phyloP scores from a whole-genome alignment of 1,140 invertebrate genomes.

The Aphelinus certus region DNA sequence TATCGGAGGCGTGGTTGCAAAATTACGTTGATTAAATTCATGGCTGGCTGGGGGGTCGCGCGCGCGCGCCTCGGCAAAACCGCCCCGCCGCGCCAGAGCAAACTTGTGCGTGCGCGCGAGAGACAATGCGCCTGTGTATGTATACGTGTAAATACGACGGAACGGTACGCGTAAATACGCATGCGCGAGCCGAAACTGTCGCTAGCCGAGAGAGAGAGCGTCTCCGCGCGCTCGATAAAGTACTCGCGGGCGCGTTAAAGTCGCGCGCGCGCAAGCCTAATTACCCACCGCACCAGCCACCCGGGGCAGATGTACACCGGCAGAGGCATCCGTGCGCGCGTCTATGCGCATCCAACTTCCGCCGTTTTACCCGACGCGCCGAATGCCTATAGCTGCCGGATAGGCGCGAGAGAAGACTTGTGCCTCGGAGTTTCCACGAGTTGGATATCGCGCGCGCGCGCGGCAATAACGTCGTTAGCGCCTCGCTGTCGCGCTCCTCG shows the following conservation, averaged over 20 bases:
- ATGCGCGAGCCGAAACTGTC: background rate
- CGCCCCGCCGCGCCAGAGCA: constrained; percentile 18
- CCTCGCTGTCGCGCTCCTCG: no score
- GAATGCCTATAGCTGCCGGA: constrained; percentile 16
- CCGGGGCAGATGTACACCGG: background rate
- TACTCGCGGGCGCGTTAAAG: constrained; percentile 38
- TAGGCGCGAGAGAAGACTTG: constrained; percentile 11
- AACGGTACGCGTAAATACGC: background rate
- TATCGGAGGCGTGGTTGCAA: constrained; percentile 50
- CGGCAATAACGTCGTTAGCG: no score
- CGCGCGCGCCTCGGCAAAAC: background rate
- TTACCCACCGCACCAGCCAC: constrained; percentile 30
- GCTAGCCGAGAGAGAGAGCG: background rate
- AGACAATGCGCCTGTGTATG: constrained; percentile 48
- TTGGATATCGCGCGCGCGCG: no score
- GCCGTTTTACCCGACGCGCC: constrained; percentile 11
- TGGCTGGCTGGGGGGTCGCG: constrained; percentile 32
- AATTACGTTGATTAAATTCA: constrained; percentile 61
- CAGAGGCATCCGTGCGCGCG: background rate
- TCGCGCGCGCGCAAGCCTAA: constrained; percentile 40
- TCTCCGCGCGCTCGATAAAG: constrained; percentile 39
- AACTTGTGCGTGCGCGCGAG: constrained; percentile 43
- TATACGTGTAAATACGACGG: constrained; percentile 1
- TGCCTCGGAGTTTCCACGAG: no score
- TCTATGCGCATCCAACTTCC: constrained; percentile 19